phyloP scores from a whole-genome alignment of 2,888 invertebrate genomes.

The Escarpia spicata region DNA sequence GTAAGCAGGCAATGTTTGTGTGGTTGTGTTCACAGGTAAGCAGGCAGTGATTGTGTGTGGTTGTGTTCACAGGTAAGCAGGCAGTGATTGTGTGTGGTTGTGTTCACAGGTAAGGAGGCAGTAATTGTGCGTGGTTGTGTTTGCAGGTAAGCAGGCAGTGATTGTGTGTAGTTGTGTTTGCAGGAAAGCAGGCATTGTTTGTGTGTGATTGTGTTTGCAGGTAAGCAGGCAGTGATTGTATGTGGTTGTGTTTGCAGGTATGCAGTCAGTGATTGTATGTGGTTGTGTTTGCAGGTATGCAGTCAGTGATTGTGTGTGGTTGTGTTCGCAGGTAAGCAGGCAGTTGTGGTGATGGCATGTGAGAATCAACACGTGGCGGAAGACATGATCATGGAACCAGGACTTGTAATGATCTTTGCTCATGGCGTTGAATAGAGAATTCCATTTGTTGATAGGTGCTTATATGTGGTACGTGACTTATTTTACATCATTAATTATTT shows the following conservation, averaged over 20 bases:
- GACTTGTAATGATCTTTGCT: slow-evolving; percentile 97
- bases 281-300: not conserved
- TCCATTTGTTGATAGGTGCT: not conserved
- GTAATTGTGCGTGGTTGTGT: not conserved
- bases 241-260: not conserved
- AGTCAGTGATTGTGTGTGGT: not conserved
- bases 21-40: not conserved
- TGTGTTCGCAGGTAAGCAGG: slow-evolving; percentile 83
- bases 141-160: not conserved
- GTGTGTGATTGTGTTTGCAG: not conserved
- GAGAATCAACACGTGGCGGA: slow-evolving; percentile 95
- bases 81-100: not conserved
- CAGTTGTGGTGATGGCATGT: slow-evolving; percentile 91
- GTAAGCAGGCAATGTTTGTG: not conserved
- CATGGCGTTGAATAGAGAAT: slow-evolving; percentile 79
- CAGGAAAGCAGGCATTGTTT: slow-evolving; percentile 18
- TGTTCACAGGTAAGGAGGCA: not conserved
- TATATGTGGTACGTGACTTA: not conserved
- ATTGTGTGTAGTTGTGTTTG: not conserved
- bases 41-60: not conserved
- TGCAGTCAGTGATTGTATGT: not conserved
- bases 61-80: not conserved
- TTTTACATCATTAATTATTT: not conserved
- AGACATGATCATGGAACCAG: slow-evolving; percentile 95
- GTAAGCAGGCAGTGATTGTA: not conserved